Percentiles rank a stretch among this genome's conserved stretches.
Evolutionary conservation across 53 echinoderm and acorn worm genomes (phyloP).

Genomic region (Paracentrotus lividus): DNA sequence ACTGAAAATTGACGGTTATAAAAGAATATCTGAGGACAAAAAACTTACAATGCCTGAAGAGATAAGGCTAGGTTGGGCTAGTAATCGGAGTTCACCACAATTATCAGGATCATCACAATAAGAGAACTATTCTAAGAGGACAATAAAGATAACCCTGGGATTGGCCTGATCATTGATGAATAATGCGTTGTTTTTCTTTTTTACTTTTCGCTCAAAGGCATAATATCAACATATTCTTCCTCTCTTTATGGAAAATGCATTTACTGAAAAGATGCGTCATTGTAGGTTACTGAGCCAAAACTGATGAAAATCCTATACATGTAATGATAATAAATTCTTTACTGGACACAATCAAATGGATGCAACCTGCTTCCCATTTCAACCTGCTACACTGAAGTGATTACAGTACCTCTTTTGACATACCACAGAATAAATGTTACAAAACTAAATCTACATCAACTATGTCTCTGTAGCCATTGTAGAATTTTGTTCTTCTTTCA

Average conservation of each 20-base stretch:
- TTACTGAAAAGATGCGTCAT: background rate
- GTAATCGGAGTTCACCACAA: background rate
- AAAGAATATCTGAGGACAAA: background rate
- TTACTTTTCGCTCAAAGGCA: background rate
- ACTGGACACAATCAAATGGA: background rate
- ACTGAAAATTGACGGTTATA: background rate
- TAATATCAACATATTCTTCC: background rate
- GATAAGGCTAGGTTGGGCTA: constrained; percentile 10
- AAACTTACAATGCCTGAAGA: background rate
- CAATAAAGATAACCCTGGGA: background rate
- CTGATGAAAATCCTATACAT: background rate
- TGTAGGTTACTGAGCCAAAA: background rate
- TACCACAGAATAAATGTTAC: background rate
- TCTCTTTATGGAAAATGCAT: background rate
- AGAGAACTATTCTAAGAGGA: background rate
- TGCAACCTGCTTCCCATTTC: background rate
- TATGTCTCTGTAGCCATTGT: no score
- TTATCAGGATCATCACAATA: background rate
- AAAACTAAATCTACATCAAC: background rate
- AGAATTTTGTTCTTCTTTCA: background rate
- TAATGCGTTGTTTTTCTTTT: background rate
- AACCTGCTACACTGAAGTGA: background rate
- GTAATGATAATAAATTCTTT: background rate
- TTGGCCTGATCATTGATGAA: background rate
- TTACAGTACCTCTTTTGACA: background rate